Percentiles rank a stretch among this genome's conserved stretches.
phyloP scores from a whole-genome alignment of 2,888 invertebrate species.

The Chrysolina haemoptera region DNA sequence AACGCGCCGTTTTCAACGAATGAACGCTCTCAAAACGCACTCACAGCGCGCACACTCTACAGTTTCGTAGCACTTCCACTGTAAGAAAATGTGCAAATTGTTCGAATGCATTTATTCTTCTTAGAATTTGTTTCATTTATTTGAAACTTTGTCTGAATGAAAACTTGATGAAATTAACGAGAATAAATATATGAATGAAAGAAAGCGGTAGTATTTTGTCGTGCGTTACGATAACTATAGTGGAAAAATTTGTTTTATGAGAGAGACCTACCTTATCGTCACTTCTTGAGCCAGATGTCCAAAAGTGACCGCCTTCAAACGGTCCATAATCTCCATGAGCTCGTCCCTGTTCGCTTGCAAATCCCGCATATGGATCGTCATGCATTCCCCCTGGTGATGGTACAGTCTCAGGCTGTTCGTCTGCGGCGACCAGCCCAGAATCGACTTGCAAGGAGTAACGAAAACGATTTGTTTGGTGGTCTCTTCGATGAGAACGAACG shows the following conservation, averaged over 20 bases:
- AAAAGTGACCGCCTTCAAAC: conserved; percentile 85
- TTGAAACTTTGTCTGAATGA: too few relatives aligned
- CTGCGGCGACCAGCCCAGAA: conserved; percentile 78
- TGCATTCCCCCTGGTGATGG: conserved; percentile 95
- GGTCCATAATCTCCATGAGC: conserved; percentile 83
- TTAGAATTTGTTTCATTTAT: too few relatives aligned
- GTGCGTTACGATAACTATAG: background rate
- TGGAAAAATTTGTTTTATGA: background rate
- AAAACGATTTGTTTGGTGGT: conserved; percentile 86
- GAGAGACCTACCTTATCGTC: conserved; percentile 73
- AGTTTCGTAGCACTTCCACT: too few relatives aligned
- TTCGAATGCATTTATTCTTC: too few relatives aligned
- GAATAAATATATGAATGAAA: background rate
- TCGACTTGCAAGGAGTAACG: conserved; percentile 86
- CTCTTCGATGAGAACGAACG: conserved; percentile 89
- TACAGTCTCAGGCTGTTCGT: conserved; percentile 83
- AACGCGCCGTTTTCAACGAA: too few relatives aligned
- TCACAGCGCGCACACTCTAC: too few relatives aligned
- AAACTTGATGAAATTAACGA: too few relatives aligned
- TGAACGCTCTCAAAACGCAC: too few relatives aligned
- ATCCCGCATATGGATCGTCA: conserved; percentile 84
- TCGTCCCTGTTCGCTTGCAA: conserved; percentile 79
- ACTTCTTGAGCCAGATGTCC: conserved; percentile 86
- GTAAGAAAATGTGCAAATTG: too few relatives aligned
- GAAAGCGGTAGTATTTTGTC: background rate